Evolutionary conservation across 2,797 vertebrate species (phyloP).

Genomic region (Oreortyx pictus): DNA sequence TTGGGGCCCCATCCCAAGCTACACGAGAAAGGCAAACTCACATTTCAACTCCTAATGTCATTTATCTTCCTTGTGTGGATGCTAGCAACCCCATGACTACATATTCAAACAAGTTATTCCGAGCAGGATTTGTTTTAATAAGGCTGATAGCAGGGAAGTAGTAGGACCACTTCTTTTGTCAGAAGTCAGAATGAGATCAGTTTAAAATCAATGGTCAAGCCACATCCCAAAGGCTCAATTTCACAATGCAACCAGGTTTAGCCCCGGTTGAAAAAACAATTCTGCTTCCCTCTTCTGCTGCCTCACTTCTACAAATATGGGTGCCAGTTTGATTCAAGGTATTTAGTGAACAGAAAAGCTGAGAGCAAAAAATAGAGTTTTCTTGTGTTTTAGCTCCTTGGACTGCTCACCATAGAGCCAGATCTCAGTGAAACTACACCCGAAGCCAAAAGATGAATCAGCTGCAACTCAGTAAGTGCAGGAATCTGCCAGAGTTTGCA

Average conservation of each 20-base stretch:
- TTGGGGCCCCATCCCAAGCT: constrained; percentile 5
- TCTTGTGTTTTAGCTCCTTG: constrained; percentile 1
- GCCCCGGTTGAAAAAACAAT: neutral
- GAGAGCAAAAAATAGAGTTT: neutral
- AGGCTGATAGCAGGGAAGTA: neutral
- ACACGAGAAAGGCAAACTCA: neutral
- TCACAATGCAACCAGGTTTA: neutral
- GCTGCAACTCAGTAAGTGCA: neutral
- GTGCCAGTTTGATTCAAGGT: neutral
- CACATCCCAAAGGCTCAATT: neutral
- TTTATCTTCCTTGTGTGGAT: neutral
- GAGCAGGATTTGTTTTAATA: neutral
- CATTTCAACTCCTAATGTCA: constrained; percentile 14
- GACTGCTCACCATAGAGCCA: neutral
- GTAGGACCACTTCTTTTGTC: neutral
- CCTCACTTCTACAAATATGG: neutral
- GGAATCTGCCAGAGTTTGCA: constrained; percentile 28
- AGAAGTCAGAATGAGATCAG: neutral
- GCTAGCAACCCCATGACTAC: neutral
- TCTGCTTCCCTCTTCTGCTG: neutral
- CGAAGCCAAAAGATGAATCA: constrained; percentile 46
- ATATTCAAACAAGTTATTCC: neutral
- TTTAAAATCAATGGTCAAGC: neutral
- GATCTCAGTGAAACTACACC: constrained; percentile 6
- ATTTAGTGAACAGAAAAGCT: neutral